Conservation (phyloP, 2,888 invertebrate species). For the Polydrusus pterygomalis region DNA sequence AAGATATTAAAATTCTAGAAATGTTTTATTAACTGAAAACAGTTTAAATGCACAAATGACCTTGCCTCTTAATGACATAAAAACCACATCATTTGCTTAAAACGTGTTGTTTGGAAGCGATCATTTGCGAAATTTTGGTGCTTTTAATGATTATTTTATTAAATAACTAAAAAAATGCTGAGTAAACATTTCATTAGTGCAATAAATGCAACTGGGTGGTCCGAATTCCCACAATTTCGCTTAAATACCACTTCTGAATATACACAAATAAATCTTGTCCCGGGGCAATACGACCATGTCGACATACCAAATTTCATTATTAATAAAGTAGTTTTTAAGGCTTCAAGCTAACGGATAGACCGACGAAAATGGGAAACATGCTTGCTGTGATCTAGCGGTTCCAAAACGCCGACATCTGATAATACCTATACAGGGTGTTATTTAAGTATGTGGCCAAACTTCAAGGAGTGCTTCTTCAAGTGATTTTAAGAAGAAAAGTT, state of each 20-base stretch:
- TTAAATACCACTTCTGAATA: not conserved
- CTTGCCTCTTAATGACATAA: not conserved
- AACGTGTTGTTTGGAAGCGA: not conserved
- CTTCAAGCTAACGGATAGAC: no score
- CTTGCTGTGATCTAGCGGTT: no score
- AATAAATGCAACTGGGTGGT: conserved; percentile 11
- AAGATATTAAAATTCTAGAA: not conserved
- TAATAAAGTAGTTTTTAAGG: no score
- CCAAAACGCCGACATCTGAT: no score
- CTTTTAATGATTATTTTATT: conserved; percentile 9
- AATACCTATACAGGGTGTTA: no score
- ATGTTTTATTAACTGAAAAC: not conserved
- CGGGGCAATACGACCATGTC: no score
- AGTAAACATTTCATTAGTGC: conserved; percentile 7
- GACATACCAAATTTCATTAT: no score
- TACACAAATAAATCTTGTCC: no score
- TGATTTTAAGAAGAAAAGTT: no score
- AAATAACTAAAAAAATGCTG: conserved; percentile 7
- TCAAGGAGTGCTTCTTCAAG: no score
- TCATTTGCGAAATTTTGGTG: not conserved
- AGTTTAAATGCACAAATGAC: not conserved
- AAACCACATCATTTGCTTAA: conserved; percentile 14
- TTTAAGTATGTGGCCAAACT: no score
- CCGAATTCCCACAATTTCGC: not conserved
- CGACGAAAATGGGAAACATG: no score